Percentiles rank a stretch among this genome's conserved stretches.
Evolutionary conservation across 2,888 invertebrate species (phyloP).

Genomic region (Orthosia incerta): DNA sequence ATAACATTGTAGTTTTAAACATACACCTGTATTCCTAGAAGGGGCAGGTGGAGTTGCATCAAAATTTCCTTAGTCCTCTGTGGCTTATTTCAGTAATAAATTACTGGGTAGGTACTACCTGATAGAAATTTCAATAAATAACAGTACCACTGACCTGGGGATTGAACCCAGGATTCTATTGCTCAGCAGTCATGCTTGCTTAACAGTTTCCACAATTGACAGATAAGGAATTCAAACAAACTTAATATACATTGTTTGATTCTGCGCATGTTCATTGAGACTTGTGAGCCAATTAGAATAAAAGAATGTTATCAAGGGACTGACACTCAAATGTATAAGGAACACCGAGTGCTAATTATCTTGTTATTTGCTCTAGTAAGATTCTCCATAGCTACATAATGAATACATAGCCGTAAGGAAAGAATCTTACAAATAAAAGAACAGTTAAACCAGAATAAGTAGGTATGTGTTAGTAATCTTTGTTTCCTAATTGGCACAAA

Average conservation of each 20-base stretch:
- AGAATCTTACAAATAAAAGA: conserved; percentile 74
- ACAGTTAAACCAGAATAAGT: not conserved
- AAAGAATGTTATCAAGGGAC: conserved; percentile 84
- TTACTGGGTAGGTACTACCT: no score
- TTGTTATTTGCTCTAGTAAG: conserved; percentile 85
- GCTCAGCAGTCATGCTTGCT: not conserved
- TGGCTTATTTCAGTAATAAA: no score
- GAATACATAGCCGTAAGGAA: conserved; percentile 67
- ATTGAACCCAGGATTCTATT: not conserved
- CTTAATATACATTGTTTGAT: conserved; percentile 1
- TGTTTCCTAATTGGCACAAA: not conserved
- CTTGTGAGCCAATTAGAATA: conserved; percentile 14
- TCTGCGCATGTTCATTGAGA: not conserved
- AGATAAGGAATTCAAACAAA: conserved; percentile 1
- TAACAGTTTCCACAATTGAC: not conserved
- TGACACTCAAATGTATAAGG: conserved; percentile 84
- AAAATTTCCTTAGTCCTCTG: no score
- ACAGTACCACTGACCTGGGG: not conserved
- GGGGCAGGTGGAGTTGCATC: no score
- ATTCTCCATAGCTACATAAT: conserved; percentile 71
- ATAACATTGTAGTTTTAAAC: not conserved
- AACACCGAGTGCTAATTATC: conserved; percentile 87
- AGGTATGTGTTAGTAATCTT: not conserved
- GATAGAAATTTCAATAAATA: no score
- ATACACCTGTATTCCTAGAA: not conserved